phyloP scores from a whole-genome alignment of 2,797 vertebrate genomes.

The Rhincodon typus region DNA sequence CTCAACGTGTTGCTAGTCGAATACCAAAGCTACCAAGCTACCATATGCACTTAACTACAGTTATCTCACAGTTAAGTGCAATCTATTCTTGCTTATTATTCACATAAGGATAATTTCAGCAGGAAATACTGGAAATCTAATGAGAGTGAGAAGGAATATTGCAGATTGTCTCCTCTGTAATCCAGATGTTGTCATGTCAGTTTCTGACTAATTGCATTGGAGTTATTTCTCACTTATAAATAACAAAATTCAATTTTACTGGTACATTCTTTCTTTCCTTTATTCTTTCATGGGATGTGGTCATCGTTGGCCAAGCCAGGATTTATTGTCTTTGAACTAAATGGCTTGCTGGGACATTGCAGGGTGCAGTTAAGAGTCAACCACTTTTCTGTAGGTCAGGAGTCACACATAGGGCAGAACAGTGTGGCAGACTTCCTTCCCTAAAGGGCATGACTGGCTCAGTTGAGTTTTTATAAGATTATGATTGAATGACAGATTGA shows the following conservation, averaged over 20 bases:
- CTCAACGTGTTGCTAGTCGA: neutral
- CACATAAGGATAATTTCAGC: neutral
- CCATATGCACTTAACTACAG: neutral
- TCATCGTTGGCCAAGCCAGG: no score
- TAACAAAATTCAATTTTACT: neutral
- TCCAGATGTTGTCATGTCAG: neutral
- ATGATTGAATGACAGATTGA: neutral
- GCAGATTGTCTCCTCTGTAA: neutral
- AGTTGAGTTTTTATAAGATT: no score
- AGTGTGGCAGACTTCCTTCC: no score
- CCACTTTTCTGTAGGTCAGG: no score
- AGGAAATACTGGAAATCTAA: neutral
- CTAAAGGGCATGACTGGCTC: neutral
- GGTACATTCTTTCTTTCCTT: no score
- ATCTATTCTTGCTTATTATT: neutral
- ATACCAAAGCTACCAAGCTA: neutral
- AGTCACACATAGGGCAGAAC: no score
- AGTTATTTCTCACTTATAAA: neutral
- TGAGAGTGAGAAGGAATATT: neutral
- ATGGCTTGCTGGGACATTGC: no score
- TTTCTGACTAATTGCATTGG: neutral
- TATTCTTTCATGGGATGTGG: no score
- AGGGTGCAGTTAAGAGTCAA: no score
- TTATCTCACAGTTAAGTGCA: neutral
- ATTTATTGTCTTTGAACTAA: no score